Base-by-base conservation (phyloP, 2,113 vertebrate species). In the Lepus timidus region DNA sequence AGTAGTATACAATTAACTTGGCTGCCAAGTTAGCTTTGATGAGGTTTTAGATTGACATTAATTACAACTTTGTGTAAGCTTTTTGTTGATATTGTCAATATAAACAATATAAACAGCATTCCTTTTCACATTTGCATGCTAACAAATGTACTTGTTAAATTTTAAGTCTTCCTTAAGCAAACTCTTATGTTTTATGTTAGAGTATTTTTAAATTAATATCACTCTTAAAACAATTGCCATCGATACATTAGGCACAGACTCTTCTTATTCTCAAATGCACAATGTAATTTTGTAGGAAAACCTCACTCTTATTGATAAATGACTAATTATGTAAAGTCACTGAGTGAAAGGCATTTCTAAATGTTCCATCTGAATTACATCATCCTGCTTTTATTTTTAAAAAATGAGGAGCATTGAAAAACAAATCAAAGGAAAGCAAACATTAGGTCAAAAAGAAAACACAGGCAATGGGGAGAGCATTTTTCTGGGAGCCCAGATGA, bases 311-410 rank as follows among this genome's bases (percentile, higher is more conserved):
- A 31, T 12, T 70, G 29, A 71, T 51, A 71, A 65, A 85, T 39
- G n/a, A 86, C 25, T 86, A 73, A 51, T 61, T 90, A 62, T 6
- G 49, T 55, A 71, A n/a, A 79, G 51, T 75, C n/a, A 33, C 9
- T 29, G 20, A 81, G 22, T 61, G 27, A 88, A 79, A 91, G 27
- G 3, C 1, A 36, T 75, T 88, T 75, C 10, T 29, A 81, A 58
- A 88, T 19, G 8, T 80, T 74, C 9, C 27, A 64, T 70, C 80
- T 67, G 75, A 82, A 76, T 74, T n/a, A 70, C 31, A 71, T 88
- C 27, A 61, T 58, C 27, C 70, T 68, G 58, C 51, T 95, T 94
- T 93, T 70, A 71, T 91, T 82, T 16, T 44, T 19, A 92, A 79
- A 92, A 79, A 85, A 88, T 19, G 36, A 74, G 27, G 14, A 52